A percentile compares a stretch with the other conserved stretches of the same genome.
These are phyloP conservation scores for Bothrops jararaca DNA, from an alignment of 2,113 vertebrate species.

Conservation along the genomic window DNA sequence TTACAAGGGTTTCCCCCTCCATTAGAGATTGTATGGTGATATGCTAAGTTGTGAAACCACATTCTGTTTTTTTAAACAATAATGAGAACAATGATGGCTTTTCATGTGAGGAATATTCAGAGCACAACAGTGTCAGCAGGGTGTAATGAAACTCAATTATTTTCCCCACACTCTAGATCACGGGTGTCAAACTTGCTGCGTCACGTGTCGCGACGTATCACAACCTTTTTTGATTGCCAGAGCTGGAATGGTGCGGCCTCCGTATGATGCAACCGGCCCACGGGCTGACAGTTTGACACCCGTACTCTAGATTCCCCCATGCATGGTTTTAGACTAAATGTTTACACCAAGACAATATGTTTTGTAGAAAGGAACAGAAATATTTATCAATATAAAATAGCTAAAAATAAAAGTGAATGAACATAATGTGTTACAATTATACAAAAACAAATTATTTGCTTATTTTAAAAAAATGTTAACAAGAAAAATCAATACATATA, in stretches of 20 bases:
- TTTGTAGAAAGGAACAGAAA: rapidly evolving
- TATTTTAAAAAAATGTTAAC: background rate
- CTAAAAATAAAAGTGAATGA: background rate
- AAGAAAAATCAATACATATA: background rate
- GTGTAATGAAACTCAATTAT: background rate
- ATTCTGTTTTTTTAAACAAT: background rate
- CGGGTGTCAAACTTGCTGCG: too few relatives aligned
- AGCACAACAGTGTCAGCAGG: background rate
- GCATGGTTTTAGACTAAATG: background rate
- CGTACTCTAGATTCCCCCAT: background rate
- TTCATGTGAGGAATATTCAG: background rate
- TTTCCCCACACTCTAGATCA: background rate
- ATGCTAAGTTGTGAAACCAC: background rate
- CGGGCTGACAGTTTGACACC: too few relatives aligned
- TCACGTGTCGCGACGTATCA: too few relatives aligned
- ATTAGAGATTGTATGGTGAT: background rate
- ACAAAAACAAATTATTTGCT: background rate
- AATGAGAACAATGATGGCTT: background rate
- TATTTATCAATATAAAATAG: background rate
- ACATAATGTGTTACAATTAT: background rate
- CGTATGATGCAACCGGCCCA: too few relatives aligned
- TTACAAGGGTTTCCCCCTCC: background rate
- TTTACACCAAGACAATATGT: background rate
- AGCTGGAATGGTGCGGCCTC: too few relatives aligned
- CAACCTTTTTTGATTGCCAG: too few relatives aligned